Evolutionary conservation across 2,797 vertebrate genomes (phyloP).

Genomic region (Artibeus jamaicensis): DNA sequence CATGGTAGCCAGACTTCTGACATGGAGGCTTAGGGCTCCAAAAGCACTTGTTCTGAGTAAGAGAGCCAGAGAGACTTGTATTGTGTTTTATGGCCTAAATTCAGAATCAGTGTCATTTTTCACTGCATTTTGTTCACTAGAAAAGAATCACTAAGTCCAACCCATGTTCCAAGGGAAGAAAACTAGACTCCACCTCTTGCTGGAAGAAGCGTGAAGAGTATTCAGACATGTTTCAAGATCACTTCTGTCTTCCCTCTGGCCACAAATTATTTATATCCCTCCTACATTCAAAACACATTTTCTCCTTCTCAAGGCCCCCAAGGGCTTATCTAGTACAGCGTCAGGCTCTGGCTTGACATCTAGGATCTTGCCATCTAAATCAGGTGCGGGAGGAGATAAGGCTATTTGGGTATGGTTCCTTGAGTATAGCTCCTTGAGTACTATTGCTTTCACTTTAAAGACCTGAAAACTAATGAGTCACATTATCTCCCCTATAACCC

Average conservation of each 20-base stretch:
- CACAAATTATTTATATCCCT: not conserved
- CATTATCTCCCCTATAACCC: not conserved
- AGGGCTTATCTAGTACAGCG: not conserved
- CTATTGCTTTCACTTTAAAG: constrained; percentile 13
- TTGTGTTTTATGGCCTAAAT: constrained; percentile 27
- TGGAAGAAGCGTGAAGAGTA: not conserved
- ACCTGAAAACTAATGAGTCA: not conserved
- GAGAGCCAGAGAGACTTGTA: not conserved
- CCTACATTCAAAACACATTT: not conserved
- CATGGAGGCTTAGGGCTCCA: not conserved
- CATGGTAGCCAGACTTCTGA: constrained; percentile 12
- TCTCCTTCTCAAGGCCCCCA: not conserved
- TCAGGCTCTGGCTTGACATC: not conserved
- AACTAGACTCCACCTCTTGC: not conserved
- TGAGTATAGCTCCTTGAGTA: not conserved
- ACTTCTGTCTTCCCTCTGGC: not conserved
- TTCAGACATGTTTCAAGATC: not conserved
- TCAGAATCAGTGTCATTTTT: not conserved
- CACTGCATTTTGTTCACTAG: not conserved
- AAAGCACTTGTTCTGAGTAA: not conserved
- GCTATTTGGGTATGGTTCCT: not conserved
- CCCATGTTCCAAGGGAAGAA: not conserved
- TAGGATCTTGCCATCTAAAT: not conserved
- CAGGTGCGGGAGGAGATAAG: not conserved
- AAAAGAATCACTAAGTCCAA: not conserved